Evolutionary conservation across 2,797 vertebrate species (phyloP), one percentile per base, ranked within the genome.

Genomic region (Tragelaphus oryx): DNA sequence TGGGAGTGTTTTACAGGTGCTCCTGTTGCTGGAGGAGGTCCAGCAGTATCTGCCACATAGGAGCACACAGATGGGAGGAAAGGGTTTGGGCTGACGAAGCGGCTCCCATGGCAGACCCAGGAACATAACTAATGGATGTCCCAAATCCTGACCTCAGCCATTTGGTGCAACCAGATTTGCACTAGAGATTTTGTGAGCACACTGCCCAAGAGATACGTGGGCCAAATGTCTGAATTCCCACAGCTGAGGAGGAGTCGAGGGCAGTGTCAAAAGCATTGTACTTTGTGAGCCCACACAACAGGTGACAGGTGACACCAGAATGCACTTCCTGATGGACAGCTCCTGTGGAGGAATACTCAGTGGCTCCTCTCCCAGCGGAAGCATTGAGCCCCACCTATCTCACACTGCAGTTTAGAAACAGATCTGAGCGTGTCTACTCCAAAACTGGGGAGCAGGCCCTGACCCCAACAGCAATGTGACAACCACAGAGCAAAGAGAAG

Each of bases 41-140:
- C 30, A 52, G 10, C 18, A 33, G 48, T 33, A 17, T n/a, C 48
- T 78, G 48, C 48, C 10, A 3, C 30, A 46, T 28, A 9, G 4
- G 4, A 48, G 44, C 18, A 52, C 30, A 33, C 30, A 33, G 30
- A n/a, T 1, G 10, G 1, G 10, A 20, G 10, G 0, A 26, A 30
- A 52, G 48, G 75, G 46, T 52, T 2, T 78, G 75, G 75, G 18
- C 30, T 76, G 26, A 76, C 3, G 2, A 50, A 79, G 18, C 0
- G 0, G 48, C 11, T 79, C 48, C 76, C 30, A 22, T 8, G 30
- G 76, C 30, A 50, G 18, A 50, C 46, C 48, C 30, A 52, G 18
- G 76, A 22, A n/a, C 17, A 1, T 13, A 10, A 79, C 76, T 76
- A 79, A 52, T 17, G 30, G 75, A 52, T 33, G 9, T 52, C 18